These are phyloP conservation scores for Limnodromus scolopaceus DNA, from an alignment of 2,797 vertebrate genomes.

Conservation along the genomic window DNA sequence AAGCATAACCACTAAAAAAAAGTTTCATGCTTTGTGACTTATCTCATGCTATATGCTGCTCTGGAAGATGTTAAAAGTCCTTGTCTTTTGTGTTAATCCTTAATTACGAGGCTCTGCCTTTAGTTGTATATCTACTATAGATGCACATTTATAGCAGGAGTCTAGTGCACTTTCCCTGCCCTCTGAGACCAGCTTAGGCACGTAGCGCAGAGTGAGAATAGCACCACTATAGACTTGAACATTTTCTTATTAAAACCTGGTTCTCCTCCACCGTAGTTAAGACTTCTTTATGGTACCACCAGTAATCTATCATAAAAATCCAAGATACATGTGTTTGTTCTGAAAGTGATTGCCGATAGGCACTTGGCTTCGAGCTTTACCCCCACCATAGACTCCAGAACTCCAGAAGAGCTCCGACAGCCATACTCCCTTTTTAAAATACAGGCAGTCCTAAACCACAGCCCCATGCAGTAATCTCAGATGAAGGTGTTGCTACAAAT, in stretches of 20 bases:
- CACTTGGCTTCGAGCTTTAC: not conserved
- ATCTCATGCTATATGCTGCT: not conserved
- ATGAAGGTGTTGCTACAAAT: not conserved
- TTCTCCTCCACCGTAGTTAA: not conserved
- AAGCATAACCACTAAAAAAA: not conserved
- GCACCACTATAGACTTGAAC: not conserved
- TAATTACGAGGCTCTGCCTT: not conserved
- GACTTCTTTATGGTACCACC: not conserved
- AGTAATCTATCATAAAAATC: not conserved
- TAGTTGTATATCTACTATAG: not conserved
- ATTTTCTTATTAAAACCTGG: not conserved
- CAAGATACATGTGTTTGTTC: not conserved
- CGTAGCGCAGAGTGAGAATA: not conserved
- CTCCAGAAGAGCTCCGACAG: accelerated
- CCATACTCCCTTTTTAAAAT: not conserved
- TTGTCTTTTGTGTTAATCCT: not conserved
- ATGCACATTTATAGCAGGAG: not conserved
- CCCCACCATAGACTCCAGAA: not conserved
- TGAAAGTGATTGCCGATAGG: not conserved
- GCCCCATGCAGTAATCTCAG: not conserved
- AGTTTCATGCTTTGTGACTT: not conserved
- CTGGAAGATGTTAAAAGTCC: not conserved
- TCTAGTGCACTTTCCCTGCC: not conserved
- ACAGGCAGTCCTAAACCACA: not conserved
- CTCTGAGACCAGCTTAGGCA: not conserved